Base-by-base conservation (phyloP, 2,888 invertebrate species). In the Ormyrus labotus region DNA sequence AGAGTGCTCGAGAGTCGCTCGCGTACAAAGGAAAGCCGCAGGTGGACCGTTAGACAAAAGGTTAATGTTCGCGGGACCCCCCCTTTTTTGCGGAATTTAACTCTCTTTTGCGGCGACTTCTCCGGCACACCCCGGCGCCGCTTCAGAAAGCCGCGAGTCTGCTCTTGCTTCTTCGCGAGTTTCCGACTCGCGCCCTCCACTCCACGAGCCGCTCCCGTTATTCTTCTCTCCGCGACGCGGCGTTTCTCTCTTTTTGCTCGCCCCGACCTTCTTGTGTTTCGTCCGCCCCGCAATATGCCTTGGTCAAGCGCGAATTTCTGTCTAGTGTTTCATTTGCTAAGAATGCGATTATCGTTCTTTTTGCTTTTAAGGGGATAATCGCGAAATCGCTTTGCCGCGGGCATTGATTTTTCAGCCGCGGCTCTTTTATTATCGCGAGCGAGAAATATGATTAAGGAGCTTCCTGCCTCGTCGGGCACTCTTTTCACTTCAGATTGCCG, bases 21-120 rank as follows among this genome's bases (percentile, higher is more conserved):
- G 11, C 34, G 47, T 45, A 89, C 87, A 90, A 90, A 90, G 87
- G 88, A 85, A 84, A 85, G 85, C 87, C 86, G 85, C 86, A 85
- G 85, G 64, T 79, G 71, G 64, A 78, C 53, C n/a, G 82, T 81
- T 85, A 85, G 88, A 90, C 89, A 89, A 90, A 89, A 89, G 89
- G 88, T 89, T 90, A 89, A 90, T 89, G 89, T 89, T 89, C 85
- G 82, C 19, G 11, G 6, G 10, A 13, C 55, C 58, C 19, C 45
- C 47, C 13, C 48, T 77, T 81, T 83, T 76, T 84, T 85, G 80
- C 75, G 77, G 84, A 86, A 85, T 89, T 89, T 87, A 88, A 86
- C 86, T 85, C 85, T 75, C 71, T 80, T 82, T 82, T 79, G 68
- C 69, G 69, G 60, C 47, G 50, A 5, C 6, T 34, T 4, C 34